Evolutionary conservation across 2,113 vertebrate genomes (phyloP).

Genomic region (Parus major): DNA sequence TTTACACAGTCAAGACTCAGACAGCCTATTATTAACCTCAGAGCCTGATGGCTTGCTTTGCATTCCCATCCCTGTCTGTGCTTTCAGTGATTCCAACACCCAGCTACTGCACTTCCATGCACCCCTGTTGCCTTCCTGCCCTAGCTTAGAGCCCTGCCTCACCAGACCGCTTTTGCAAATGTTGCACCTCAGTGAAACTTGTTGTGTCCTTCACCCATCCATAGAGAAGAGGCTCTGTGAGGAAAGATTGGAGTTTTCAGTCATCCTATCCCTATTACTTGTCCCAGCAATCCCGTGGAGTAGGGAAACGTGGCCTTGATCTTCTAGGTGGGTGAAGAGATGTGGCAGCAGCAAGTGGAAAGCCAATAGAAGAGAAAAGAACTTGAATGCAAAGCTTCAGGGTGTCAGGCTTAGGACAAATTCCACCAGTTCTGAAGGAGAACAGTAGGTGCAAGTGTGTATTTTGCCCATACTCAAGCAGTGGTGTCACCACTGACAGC

Average conservation of each 20-base stretch:
- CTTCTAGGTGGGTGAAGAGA: background rate
- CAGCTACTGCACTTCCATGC: background rate
- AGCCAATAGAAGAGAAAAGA: background rate
- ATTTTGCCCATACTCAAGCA: background rate
- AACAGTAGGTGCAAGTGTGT: background rate
- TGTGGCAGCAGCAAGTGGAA: background rate
- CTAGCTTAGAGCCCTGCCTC: background rate
- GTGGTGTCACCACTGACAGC: background rate
- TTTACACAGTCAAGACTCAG: background rate
- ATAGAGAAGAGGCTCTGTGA: background rate
- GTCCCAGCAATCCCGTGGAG: background rate
- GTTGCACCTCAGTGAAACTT: background rate
- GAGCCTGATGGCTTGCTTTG: background rate
- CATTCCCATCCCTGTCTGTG: background rate
- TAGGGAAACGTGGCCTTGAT: background rate
- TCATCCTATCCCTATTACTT: background rate
- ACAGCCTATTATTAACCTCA: slow-evolving; percentile 18
- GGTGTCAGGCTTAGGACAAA: background rate
- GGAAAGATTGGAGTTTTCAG: background rate
- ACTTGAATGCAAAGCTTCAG: background rate
- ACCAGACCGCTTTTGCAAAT: background rate
- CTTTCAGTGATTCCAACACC: background rate
- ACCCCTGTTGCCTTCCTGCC: background rate
- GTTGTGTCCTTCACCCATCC: background rate
- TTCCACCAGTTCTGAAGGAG: background rate